Base-by-base conservation (phyloP, 1,140 invertebrate genomes). In the Achatina immaculata region DNA sequence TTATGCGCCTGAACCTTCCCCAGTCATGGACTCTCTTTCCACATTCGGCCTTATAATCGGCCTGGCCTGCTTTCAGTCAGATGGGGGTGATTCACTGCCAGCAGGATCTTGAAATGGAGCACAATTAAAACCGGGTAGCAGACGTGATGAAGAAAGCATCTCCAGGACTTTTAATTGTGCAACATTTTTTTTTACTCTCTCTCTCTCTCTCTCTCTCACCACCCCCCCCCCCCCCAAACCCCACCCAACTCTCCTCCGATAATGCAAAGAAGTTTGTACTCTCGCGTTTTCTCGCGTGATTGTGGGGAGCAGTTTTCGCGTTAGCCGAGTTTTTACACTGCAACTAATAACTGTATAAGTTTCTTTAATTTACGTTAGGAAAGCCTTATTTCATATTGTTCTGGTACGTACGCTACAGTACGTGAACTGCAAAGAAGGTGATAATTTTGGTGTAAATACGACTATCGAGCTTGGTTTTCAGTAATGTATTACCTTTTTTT, bases 101-200 rank as follows among this genome's bases (percentile, higher is more conserved):
- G 31, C 58, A 62, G 58, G 58, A 11, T 62, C n/a, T 6, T 4
- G 19, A 31, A 62, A 62, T 55, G 51, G 58, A 28, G 31, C n/a
- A 62, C 58, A 62, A 62, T 62, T 62, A 62, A 62, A 62, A 62
- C 58, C 16, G 58, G 28, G 28, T 62, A 62, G n/a, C 28, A 62
- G 31, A 62, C 58, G 58, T 62, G 58, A 62, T 62, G 58, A 31
- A 62, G 28, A 31, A 62, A 62, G n/a, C 58, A 62, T 62, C 58
- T 31, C 6, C 9, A 3, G n/a, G n/a, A n/a, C n/a, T n/a, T n/a
- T n/a, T n/a, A n/a, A n/a, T n/a, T n/a, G n/a, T n/a, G n/a, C n/a
- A n/a, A n/a, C n/a, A n/a, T n/a, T n/a, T 24, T 51, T 24, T 51
- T 24, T 51, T 24, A 14, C 48, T 51, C 48, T 51, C 48, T 51